These are phyloP conservation scores for Apostichopus californicus DNA, from an alignment of 35 echinoderm and acorn worm species.

Conservation along the genomic window DNA sequence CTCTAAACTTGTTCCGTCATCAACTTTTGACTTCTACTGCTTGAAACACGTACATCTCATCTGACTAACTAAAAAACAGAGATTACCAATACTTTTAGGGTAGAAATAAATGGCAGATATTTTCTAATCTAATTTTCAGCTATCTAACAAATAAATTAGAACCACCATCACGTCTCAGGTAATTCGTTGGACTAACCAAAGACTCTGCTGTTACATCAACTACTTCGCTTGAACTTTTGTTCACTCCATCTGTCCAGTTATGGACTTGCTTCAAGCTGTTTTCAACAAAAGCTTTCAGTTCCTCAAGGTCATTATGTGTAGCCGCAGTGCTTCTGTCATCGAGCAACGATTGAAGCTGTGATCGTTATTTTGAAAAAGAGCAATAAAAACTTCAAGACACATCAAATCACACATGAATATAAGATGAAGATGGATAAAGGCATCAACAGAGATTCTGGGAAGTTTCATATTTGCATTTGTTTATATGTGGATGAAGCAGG, in stretches of 20 bases:
- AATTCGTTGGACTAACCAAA: not conserved
- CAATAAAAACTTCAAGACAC: not conserved
- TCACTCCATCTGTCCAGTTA: not conserved
- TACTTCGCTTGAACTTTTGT: not conserved
- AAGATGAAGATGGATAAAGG: too few relatives aligned
- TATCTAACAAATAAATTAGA: too few relatives aligned
- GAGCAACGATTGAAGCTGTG: conserved; percentile 1
- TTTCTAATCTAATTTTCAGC: too few relatives aligned
- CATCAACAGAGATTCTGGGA: too few relatives aligned
- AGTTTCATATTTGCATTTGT: too few relatives aligned
- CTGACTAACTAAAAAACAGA: not conserved
- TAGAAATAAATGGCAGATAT: too few relatives aligned
- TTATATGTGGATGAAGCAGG: too few relatives aligned
- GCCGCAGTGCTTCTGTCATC: not conserved
- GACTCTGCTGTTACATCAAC: not conserved
- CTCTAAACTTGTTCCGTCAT: too few relatives aligned
- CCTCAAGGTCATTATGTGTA: not conserved
- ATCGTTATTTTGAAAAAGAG: not conserved
- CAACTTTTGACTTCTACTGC: too few relatives aligned
- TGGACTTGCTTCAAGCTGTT: not conserved
- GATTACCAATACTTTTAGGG: not conserved
- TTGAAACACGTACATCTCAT: too few relatives aligned
- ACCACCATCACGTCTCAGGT: not conserved
- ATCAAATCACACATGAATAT: not conserved
- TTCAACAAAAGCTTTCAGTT: conserved; percentile 6